phyloP scores from a whole-genome alignment of 1,140 invertebrate genomes.

The Meloidogyne floridensis region DNA sequence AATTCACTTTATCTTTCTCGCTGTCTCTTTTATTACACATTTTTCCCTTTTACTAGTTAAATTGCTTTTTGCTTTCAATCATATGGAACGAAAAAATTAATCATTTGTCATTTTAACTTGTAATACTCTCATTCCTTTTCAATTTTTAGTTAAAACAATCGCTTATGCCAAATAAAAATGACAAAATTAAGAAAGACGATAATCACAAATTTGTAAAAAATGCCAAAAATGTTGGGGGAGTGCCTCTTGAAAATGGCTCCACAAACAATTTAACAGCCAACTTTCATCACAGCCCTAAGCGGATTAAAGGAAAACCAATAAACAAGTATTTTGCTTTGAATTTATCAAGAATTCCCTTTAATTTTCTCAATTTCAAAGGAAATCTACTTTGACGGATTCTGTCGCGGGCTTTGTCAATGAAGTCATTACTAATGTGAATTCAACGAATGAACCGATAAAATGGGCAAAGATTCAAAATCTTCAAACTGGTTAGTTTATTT shows the following conservation, averaged over 20 bases:
- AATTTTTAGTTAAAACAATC: background rate
- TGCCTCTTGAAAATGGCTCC: background rate
- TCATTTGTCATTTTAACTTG: background rate
- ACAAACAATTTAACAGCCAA: background rate
- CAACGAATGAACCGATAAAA: constrained; percentile 55
- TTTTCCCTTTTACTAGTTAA: background rate
- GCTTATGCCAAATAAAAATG: constrained; percentile 9
- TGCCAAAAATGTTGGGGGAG: background rate
- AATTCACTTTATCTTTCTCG: background rate
- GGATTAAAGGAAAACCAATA: background rate
- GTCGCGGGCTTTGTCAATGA: constrained; percentile 62
- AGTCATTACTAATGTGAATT: constrained; percentile 52
- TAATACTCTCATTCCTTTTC: background rate
- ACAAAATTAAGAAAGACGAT: background rate
- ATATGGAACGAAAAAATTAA: constrained; percentile 3
- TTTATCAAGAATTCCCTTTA: no score
- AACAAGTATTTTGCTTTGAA: background rate
- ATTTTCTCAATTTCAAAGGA: background rate
- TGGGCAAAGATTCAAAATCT: constrained; percentile 62
- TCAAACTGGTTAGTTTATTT: constrained; percentile 37
- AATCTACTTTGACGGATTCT: background rate
- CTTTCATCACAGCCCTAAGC: background rate
- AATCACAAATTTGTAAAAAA: background rate
- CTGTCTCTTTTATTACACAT: background rate
- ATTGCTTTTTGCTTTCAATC: background rate